Conservation (phyloP, 2,888 invertebrate species). For the Scaptomyza cyrtandrae region DNA sequence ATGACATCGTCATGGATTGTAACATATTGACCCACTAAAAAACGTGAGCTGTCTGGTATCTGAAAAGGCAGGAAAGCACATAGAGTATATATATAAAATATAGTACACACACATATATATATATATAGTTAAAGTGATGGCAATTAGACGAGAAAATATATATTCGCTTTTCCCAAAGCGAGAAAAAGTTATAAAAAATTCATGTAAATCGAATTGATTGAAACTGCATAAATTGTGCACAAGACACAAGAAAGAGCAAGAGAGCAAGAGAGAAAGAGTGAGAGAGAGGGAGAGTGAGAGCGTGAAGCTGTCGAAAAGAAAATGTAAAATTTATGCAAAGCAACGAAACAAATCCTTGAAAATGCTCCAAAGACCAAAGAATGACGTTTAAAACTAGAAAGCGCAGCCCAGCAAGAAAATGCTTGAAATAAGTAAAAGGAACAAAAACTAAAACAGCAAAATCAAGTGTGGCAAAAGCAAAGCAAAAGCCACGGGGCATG, state of each 20-base stretch:
- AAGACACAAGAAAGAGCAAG: constrained; percentile 16
- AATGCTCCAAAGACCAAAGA: constrained; percentile 52
- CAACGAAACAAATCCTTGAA: constrained; percentile 74
- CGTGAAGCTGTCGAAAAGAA: constrained; percentile 37
- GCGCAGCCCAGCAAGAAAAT: constrained; percentile 21
- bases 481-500: constrained; percentile 40
- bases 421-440: constrained; percentile 11
- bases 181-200: constrained; percentile 55
- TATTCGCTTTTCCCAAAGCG: constrained; percentile 1
- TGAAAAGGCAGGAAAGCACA: constrained; percentile 37
- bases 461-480: constrained; percentile 36
- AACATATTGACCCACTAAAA: constrained; percentile 95
- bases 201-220: constrained; percentile 79
- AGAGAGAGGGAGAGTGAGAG: neutral
- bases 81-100: neutral
- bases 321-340: constrained; percentile 79
- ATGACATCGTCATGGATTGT: constrained; percentile 96
- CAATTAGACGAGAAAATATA: constrained; percentile 54
- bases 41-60: constrained; percentile 87
- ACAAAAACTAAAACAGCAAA: constrained; percentile 24
- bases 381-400: constrained; percentile 26
- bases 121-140: constrained; percentile 25
- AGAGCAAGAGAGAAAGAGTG: neutral
- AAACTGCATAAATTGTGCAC: constrained; percentile 72
- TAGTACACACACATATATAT: neutral